These are phyloP conservation scores for Procambarus clarkii DNA, from an alignment of 1,140 invertebrate genomes.

Conservation along the genomic window DNA sequence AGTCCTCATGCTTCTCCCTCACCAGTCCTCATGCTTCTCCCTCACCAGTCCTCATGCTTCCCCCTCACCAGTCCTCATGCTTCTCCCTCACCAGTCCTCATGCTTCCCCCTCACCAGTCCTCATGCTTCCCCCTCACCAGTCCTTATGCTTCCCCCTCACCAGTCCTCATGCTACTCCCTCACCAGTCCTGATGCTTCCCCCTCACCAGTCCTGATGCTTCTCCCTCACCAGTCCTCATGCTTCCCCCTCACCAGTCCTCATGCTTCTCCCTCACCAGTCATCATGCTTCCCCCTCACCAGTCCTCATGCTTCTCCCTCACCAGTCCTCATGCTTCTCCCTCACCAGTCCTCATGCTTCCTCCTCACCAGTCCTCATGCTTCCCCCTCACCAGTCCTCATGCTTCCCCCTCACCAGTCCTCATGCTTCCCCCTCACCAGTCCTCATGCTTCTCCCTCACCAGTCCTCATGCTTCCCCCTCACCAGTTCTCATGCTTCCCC, in stretches of 20 bases:
- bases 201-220: not conserved
- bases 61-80: no score
- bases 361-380: not conserved
- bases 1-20: no score
- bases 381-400: not conserved
- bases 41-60: no score
- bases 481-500: no score
- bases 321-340: not conserved
- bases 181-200: not conserved
- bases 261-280: not conserved
- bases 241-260: not conserved
- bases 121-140: not conserved
- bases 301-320: not conserved
- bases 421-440: no score
- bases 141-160: not conserved
- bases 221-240: not conserved
- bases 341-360: not conserved
- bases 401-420: no score
- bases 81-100: no score
- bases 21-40: not conserved
- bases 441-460: no score
- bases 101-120: not conserved
- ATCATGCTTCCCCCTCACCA: no score
- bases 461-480: no score
- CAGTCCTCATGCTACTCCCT: not conserved